Evolutionary conservation across 1,140 invertebrate species (phyloP), one percentile per base, ranked within the genome.

Genomic region (Scaptomyza pallida): DNA sequence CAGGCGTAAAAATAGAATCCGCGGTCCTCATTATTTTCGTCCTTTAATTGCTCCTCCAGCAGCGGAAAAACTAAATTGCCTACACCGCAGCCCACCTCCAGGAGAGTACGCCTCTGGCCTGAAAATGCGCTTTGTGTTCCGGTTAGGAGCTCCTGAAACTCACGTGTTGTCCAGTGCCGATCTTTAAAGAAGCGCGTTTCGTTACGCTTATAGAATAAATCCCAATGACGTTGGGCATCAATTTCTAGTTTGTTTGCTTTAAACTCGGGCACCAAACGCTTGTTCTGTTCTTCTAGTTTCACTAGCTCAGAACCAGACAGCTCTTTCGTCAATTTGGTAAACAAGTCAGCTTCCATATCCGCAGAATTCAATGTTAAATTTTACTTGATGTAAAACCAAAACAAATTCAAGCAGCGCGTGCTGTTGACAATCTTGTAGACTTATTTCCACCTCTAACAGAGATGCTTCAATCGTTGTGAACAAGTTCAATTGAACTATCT

Each of bases 21-120:
- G 78, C 94, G 3, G 0, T 43, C 3, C n/a, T 60, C 26, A 15
- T 13, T 8, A 15, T 51, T 23, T 33, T 59, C 5, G 17, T 68
- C 47, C 26, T 74, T 93, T 89, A 43, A 93, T 91, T 95, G 94
- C 79, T 97, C 97, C 90, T 98, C 95, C 3, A 99, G 88, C 35
- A 99, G 89, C 0, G 99, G 98, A 92, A 97, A 99, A 48, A 99
- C 93, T 86, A 99, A 96, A 92, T 99, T 99, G 0, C 99, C 99
- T 45, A 99, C 98, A 5, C 99, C 99, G 93, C 98, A 99, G 0
- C 99, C 99, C 16, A 99, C 94, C 93, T 99, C 98, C 2, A 91
- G 55, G 8, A 99, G 92, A 26, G 95, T 93, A 2, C 92, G 89
- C 4, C 45, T 60, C 1, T 48, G 6, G 10, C 19, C 26, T 1